These are phyloP conservation scores for Acanthiza pusilla DNA, from an alignment of 2,797 vertebrate species.

Conservation along the genomic window DNA sequence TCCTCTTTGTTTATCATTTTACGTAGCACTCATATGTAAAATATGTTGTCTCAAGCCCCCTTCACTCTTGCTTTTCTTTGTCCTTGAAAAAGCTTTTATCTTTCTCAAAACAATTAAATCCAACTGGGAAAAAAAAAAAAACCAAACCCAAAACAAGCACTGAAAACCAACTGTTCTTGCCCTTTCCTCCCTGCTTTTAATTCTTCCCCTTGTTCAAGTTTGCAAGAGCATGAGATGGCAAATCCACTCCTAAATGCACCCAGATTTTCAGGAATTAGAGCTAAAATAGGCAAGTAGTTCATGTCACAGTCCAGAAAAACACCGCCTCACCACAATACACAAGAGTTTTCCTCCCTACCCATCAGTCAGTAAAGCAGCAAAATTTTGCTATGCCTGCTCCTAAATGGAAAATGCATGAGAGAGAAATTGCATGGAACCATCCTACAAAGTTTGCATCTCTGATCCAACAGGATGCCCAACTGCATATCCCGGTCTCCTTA, in stretches of 20 bases:
- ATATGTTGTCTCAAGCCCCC: neutral
- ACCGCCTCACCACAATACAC: neutral
- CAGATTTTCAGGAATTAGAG: neutral
- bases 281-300: neutral
- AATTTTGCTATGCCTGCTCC: neutral
- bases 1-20: neutral
- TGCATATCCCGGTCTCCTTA: accelerated
- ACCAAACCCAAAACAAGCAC: neutral
- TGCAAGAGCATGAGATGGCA: accelerated
- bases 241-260: neutral
- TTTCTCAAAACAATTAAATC: neutral
- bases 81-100: neutral
- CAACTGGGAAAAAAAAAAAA: neutral
- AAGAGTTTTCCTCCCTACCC: neutral
- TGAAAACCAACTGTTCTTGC: neutral
- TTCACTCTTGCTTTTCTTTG: neutral
- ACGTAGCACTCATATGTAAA: neutral
- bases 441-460: neutral
- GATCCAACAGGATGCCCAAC: neutral
- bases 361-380: neutral
- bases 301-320: neutral
- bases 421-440: neutral
- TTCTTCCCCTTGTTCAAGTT: neutral
- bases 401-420: accelerated
- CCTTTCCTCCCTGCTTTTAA: neutral